Percentiles rank a stretch among this genome's conserved stretches.
Conservation (phyloP, 2,797 vertebrate genomes). For the Gephyroberyx darwinii region DNA sequence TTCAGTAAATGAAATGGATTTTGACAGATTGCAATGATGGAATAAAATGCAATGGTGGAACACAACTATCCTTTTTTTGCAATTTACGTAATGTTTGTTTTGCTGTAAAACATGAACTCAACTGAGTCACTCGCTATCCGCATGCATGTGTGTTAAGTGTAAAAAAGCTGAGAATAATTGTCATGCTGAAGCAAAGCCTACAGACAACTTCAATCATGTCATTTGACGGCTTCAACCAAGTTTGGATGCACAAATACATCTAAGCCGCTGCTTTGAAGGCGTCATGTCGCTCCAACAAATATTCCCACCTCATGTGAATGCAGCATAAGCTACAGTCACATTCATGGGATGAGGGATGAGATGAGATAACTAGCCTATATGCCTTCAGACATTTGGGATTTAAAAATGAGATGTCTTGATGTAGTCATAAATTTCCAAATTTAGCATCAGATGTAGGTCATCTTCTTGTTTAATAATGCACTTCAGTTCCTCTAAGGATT, state of each 20-base stretch:
- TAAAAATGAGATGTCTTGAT: slow-evolving; percentile 25
- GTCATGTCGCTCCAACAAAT: neutral
- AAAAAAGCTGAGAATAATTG: neutral
- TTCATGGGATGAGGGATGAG: neutral
- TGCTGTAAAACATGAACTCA: too few species aligned
- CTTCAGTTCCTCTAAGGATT: slow-evolving; percentile 33
- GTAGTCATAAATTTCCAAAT: slow-evolving; percentile 33
- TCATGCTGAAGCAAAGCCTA: neutral
- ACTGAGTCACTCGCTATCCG: too few species aligned
- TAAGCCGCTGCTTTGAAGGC: neutral
- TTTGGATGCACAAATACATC: neutral
- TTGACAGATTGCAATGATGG: too few species aligned
- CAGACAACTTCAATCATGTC: neutral
- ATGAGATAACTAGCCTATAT: too few species aligned
- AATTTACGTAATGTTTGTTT: too few species aligned
- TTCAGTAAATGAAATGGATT: too few species aligned
- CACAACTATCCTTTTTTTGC: too few species aligned
- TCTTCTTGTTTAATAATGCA: slow-evolving; percentile 32
- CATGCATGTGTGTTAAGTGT: neutral
- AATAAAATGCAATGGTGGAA: too few species aligned
- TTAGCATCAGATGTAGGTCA: slow-evolving; percentile 26
- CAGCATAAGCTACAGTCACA: slow-evolving; percentile 1
- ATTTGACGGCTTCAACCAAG: too few species aligned
- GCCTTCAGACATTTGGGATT: too few species aligned
- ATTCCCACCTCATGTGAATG: neutral